Percentiles rank a stretch among this genome's conserved stretches.
Conservation (phyloP, 35 echinoderm and acorn worm genomes). For the Lytechinus variegatus region DNA sequence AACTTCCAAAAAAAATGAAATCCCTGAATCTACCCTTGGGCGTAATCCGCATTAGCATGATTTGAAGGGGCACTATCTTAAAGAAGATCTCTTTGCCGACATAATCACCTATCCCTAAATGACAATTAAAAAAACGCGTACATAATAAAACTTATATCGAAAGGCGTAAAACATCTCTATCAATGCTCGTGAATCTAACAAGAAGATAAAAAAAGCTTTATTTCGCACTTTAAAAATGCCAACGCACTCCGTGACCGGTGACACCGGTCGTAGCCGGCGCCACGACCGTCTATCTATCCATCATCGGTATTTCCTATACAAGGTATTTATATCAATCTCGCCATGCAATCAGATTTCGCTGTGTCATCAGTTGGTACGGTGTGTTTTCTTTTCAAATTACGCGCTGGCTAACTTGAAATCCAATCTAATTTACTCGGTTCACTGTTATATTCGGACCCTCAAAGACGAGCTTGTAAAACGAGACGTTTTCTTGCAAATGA, state of each 20-base stretch:
- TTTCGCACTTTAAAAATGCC: neutral
- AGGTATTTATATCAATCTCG: constrained; percentile 6
- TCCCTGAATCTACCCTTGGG: too few species aligned
- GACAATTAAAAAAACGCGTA: too few species aligned
- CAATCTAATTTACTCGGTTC: constrained; percentile 13
- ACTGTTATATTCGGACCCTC: constrained; percentile 1
- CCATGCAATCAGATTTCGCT: neutral
- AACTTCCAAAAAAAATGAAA: too few species aligned
- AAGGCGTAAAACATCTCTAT: too few species aligned
- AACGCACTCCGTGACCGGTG: neutral
- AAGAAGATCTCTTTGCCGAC: too few species aligned
- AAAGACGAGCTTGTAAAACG: neutral
- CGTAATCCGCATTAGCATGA: too few species aligned
- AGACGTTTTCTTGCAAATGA: neutral
- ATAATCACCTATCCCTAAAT: too few species aligned
- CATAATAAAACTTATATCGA: too few species aligned
- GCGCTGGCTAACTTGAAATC: constrained; percentile 5
- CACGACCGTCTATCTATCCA: neutral
- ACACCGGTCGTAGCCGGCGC: neutral
- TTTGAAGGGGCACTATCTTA: too few species aligned
- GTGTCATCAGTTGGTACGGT: neutral
- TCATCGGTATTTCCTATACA: neutral
- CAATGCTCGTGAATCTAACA: too few species aligned
- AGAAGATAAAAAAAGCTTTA: too few species aligned
- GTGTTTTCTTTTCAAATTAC: constrained; percentile 40